A percentile compares a stretch with the other conserved stretches of the same genome.
phyloP scores from a whole-genome alignment of 1,140 invertebrate species.

The Drosophila mayri region DNA sequence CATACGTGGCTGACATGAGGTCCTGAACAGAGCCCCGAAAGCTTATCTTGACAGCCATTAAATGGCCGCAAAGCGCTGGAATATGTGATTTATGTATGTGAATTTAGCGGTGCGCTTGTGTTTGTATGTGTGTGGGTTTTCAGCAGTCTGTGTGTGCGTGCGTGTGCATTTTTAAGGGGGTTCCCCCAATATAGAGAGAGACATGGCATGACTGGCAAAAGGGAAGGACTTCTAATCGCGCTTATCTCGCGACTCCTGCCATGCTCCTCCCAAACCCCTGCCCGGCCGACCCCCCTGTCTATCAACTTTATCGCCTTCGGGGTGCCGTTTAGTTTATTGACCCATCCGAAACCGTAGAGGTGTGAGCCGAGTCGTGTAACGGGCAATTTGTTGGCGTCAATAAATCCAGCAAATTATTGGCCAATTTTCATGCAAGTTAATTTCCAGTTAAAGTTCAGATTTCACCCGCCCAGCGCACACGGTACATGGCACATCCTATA shows the following conservation, averaged over 20 bases:
- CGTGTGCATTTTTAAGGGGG: constrained; percentile 67
- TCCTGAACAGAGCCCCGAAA: constrained; percentile 34
- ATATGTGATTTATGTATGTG: constrained; percentile 69
- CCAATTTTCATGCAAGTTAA: constrained; percentile 74
- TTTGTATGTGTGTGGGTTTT: constrained; percentile 8
- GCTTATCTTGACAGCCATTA: constrained; percentile 82
- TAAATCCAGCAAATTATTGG: constrained; percentile 60
- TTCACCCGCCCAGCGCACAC: constrained; percentile 11
- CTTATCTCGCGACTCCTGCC: constrained; percentile 67
- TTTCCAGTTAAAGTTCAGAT: constrained; percentile 74
- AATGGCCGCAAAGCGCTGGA: constrained; percentile 73
- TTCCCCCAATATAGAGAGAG: constrained; percentile 17
- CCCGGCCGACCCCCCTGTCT: constrained; percentile 18
- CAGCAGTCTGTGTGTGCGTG: constrained; percentile 19
- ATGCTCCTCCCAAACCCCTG: background rate
- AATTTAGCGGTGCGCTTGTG: constrained; percentile 13
- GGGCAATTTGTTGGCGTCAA: constrained; percentile 70
- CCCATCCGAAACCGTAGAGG: constrained; percentile 52
- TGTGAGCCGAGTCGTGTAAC: constrained; percentile 36
- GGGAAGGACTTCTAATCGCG: constrained; percentile 57
- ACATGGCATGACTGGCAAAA: constrained; percentile 22
- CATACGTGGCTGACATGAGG: constrained; percentile 2
- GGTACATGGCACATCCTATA: constrained; percentile 37
- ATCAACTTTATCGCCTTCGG: constrained; percentile 70
- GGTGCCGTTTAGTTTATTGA: constrained; percentile 72